Percentiles rank a stretch among this genome's conserved stretches.
phyloP scores from a whole-genome alignment of 2,888 invertebrate species.

The Nymphalis c-album region DNA sequence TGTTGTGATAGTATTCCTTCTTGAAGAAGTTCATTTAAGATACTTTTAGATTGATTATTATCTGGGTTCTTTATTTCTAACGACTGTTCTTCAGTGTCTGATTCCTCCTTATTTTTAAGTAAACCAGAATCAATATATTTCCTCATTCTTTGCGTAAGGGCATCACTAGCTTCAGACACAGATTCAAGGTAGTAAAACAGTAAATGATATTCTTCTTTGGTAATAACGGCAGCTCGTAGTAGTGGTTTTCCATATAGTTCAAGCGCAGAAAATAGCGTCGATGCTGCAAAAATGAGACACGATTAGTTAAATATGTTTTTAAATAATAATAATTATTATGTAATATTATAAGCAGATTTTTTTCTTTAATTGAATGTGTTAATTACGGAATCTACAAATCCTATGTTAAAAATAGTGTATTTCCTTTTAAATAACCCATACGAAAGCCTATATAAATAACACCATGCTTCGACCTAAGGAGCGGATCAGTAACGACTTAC shows the following conservation, averaged over 20 bases:
- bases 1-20: constrained; percentile 74
- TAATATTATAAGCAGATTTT: no score
- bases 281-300: constrained; percentile 60
- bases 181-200: constrained; percentile 79
- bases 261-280: constrained; percentile 82
- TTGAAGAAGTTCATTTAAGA: constrained; percentile 70
- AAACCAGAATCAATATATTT: constrained; percentile 78
- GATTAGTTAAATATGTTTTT: constrained; percentile 4
- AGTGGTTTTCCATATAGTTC: constrained; percentile 84
- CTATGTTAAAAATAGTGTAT: no score
- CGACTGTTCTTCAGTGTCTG: constrained; percentile 45
- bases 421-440: no score
- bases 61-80: constrained; percentile 23
- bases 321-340: neutral
- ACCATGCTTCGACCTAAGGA: no score
- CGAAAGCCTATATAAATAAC: no score
- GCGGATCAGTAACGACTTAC: no score
- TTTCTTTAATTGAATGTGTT: no score
- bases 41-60: constrained; percentile 64
- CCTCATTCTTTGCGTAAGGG: constrained; percentile 73
- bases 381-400: no score
- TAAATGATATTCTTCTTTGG: constrained; percentile 77
- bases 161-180: constrained; percentile 75
- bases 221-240: constrained; percentile 74
- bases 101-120: constrained; percentile 56